These are phyloP conservation scores for Lepilemur septentrionalis DNA, from an alignment of 2,797 vertebrate genomes.

Conservation along the genomic window DNA sequence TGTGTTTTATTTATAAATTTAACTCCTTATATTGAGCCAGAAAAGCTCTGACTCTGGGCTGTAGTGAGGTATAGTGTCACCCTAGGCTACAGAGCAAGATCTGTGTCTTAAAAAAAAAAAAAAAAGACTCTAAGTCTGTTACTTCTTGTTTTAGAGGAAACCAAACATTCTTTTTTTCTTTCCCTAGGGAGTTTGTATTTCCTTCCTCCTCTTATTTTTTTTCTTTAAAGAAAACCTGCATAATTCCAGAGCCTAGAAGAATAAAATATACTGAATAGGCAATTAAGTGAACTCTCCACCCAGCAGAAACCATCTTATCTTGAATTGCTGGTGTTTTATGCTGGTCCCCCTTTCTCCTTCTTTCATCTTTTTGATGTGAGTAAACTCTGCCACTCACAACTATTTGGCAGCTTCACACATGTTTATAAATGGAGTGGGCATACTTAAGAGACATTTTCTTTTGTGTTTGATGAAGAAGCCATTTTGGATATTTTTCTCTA, in stretches of 20 bases:
- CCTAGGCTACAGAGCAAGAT: too few species aligned
- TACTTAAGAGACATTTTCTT: background rate
- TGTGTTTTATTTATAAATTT: background rate
- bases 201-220: background rate
- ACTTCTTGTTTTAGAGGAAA: background rate
- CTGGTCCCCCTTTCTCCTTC: background rate
- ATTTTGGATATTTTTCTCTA: background rate
- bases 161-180: background rate
- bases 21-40: background rate
- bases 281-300: background rate
- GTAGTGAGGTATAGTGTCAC: too few species aligned
- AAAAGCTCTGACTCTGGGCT: background rate
- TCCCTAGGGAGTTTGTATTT: background rate
- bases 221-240: background rate
- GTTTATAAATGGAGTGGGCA: background rate
- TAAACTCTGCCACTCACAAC: background rate
- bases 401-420: background rate
- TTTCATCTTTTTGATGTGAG: background rate
- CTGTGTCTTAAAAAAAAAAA: too few species aligned
- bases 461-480: background rate
- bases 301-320: background rate
- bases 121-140: background rate
- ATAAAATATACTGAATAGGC: background rate
- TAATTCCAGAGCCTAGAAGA: background rate
- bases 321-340: background rate